Percentiles rank a stretch among this genome's conserved stretches.
Evolutionary conservation across 2,797 vertebrate species (phyloP).

Genomic region (Phoebastria nigripes): DNA sequence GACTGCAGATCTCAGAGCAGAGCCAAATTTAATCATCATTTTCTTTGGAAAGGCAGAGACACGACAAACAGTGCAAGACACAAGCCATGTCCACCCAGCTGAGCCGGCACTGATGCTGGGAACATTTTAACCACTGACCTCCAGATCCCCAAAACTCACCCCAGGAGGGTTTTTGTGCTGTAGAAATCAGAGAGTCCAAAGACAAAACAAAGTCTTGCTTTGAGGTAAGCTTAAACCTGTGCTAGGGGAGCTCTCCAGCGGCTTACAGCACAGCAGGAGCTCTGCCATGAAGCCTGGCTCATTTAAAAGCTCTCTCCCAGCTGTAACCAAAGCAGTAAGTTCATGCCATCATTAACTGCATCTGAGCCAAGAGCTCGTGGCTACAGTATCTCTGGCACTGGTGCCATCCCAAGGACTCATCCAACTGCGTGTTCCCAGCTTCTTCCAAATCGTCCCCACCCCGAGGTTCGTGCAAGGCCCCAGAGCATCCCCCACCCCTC

Average conservation of each 20-base stretch:
- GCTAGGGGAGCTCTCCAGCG: background rate
- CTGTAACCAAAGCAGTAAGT: background rate
- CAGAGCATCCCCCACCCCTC: background rate
- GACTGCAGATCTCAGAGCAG: background rate
- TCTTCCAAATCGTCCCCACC: background rate
- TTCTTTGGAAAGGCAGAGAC: background rate
- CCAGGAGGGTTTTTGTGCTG: no score
- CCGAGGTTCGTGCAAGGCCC: fast-evolving
- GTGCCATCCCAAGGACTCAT: background rate
- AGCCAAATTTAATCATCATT: background rate
- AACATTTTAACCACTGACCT: background rate
- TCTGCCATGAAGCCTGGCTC: background rate
- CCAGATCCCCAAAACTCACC: background rate
- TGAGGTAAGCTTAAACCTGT: background rate
- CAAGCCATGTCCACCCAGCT: background rate
- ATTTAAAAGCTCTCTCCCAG: background rate
- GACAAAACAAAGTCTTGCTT: background rate
- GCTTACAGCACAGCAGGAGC: background rate
- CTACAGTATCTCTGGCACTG: background rate
- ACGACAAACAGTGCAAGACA: background rate
- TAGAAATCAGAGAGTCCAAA: background rate
- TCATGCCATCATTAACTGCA: background rate
- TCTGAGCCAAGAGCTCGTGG: background rate
- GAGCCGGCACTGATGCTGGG: no score
- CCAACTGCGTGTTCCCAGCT: background rate